Evolutionary conservation across 2,113 vertebrate genomes (phyloP).

Genomic region (Prinia subflava): DNA sequence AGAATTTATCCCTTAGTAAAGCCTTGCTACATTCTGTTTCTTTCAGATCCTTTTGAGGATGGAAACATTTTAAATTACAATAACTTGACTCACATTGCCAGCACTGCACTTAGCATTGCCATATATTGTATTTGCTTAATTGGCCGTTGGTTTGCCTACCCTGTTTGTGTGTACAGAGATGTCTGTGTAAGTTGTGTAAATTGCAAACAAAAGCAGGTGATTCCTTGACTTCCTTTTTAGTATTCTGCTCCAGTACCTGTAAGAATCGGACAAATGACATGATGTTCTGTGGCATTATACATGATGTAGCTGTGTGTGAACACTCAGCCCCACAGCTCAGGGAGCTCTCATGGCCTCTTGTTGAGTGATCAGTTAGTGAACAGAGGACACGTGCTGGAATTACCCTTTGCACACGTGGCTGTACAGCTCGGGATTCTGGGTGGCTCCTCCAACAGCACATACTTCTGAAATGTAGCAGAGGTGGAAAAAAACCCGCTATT

Average conservation of each 20-base stretch:
- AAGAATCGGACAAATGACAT: neutral
- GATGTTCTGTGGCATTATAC: neutral
- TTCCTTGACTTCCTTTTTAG: neutral
- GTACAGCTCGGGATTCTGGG: neutral
- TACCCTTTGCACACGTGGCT: neutral
- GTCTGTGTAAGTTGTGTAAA: neutral
- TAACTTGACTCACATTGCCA: neutral
- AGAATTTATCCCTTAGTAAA: neutral
- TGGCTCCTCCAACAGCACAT: neutral
- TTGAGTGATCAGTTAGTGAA: neutral
- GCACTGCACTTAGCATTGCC: neutral
- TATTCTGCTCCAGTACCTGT: neutral
- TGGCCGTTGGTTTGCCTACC: neutral
- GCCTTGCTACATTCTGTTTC: neutral
- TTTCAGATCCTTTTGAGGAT: neutral
- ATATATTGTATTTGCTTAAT: neutral
- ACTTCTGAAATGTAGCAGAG: neutral
- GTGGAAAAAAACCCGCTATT: neutral
- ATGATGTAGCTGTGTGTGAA: neutral
- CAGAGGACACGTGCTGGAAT: neutral
- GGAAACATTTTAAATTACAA: neutral
- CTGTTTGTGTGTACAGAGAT: neutral
- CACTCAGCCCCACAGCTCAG: neutral
- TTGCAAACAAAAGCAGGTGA: neutral
- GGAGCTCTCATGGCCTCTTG: neutral